Evolutionary conservation across 2,797 vertebrate genomes (phyloP), one percentile per base, ranked within the genome.

Genomic region (Botia kubotai): DNA sequence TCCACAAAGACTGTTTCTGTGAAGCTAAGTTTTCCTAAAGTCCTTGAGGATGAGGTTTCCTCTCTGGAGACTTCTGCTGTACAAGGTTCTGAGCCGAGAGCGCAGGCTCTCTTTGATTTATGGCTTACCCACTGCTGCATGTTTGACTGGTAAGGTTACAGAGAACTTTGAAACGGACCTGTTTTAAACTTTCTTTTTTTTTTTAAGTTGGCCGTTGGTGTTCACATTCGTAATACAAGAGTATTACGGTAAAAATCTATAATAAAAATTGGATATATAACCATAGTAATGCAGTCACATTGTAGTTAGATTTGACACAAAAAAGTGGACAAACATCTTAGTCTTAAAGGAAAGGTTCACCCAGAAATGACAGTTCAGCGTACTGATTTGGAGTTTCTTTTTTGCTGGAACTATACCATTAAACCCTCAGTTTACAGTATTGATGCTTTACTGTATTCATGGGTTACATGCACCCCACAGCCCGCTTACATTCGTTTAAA

Each of bases 1-100:
- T 90, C 88, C 91, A 89, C 90, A 90, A 90, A 92, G 88, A 89
- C 89, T 91, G 91, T 90, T 79, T 80, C 39, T 39, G 46, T 81
- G 62, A 67, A 66, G 46, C 72, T 81, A 72, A 60, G 21, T 71
- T 83, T 74, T 72, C 50, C 52, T 52, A 57, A 55, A 46, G 71
- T 82, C 67, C 81, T 72, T 75, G 75, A 52, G 65, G 53, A 55
- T 62, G 71, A 83, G 57, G 55, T 81, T 77, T 77, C 39, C 16
- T 36, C 75, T 67, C n/a, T n/a, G 60, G 60, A 75, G 73, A 36
- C 46, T 6, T 39, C 26, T 67, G 67, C 67, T 78, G 68, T 52
- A 39, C 26, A 14, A 62, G 50, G 43, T 69, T 63, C 52, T 71
- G 77, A 79, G 43, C 46, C 46, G 1, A 60, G 66, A 84, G 83